A percentile compares a stretch with the other conserved stretches of the same genome.
Conservation (phyloP, 2,888 invertebrate species). For the Gisinianus flammeolus region DNA sequence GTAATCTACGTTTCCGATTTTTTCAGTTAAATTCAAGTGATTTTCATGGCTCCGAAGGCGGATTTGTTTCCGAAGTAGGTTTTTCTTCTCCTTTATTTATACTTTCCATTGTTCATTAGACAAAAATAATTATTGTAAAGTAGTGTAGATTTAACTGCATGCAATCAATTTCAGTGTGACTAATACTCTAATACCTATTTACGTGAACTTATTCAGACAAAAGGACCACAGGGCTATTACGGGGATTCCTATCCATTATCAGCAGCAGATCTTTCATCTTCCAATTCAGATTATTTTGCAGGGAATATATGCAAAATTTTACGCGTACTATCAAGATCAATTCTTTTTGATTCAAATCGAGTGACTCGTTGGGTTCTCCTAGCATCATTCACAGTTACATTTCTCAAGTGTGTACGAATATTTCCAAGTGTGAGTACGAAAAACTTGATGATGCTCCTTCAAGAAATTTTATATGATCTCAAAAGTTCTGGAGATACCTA, state of each 20-base stretch:
- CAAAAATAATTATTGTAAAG: not conserved
- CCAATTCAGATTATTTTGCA: conserved; percentile 43
- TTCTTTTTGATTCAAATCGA: conserved; percentile 47
- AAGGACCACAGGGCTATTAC: conserved; percentile 39
- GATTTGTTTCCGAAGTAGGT: conserved; percentile 35
- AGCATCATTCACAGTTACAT: conserved; percentile 45
- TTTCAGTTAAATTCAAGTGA: conserved; percentile 51
- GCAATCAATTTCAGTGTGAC: not conserved
- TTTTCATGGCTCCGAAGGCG: conserved; percentile 37
- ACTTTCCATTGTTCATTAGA: not conserved
- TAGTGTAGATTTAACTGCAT: not conserved
- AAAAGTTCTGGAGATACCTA: conserved; percentile 40
- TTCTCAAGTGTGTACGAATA: conserved; percentile 46
- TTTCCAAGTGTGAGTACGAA: conserved; percentile 52
- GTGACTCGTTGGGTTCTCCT: conserved; percentile 49
- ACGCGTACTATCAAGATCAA: conserved; percentile 48
- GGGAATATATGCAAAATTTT: conserved; percentile 48
- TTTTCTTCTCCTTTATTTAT: not conserved
- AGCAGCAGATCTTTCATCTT: conserved; percentile 30
- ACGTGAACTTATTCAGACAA: conserved; percentile 20
- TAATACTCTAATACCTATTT: conserved; percentile 4
- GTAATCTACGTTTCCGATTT: conserved; percentile 44
- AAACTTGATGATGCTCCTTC: conserved; percentile 46
- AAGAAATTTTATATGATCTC: conserved; percentile 45
- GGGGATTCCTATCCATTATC: conserved; percentile 31